Base-by-base conservation (phyloP, 2,888 invertebrate species). In the Cataglyphis cursor region DNA sequence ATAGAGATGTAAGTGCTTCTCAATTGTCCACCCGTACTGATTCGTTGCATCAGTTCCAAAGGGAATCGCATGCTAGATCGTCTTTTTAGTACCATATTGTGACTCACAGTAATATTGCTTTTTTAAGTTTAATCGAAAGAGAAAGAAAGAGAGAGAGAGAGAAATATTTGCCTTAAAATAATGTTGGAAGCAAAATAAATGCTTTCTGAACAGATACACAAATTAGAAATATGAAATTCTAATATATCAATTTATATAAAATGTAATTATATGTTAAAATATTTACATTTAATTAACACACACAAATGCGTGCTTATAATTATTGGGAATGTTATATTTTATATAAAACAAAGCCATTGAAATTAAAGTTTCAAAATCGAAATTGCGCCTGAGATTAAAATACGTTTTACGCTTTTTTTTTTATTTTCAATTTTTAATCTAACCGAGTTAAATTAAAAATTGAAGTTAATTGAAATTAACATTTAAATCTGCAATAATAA, bases 401-500 rank as follows among this genome's bases (percentile, higher is more conserved):
- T 48, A 70, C n/a, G 31, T 41, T 41, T 51, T 59, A 31, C 5
- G 1, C 41, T 44, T 78, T 57, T 28, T 24, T 24, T 24, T 24
- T 24, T 24, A 24, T 24, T 24, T 24, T 24, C 24, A 24, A 28
- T 41, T 65, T 76, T 64, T 12, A n/a, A 65, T 54, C 15, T 18
- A 28, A 41, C 10, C 31, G 12, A 61, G 48, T 80, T n/a, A n/a
- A n/a, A n/a, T n/a, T n/a, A n/a, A n/a, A n/a, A n/a, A n/a, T n/a
- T n/a, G n/a, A n/a, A n/a, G n/a, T n/a, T 59, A 80, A 80, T 80
- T 80, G 24, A 80, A 48, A 80, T 70, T 59, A 31, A 28, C 8
- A 18, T 54, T 18, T 59, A 44, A 31, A 59, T 31, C 3, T 15
- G 21, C 21, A 66, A 12, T 24, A 24, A 38, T 24, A 66, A 76